These are phyloP conservation scores for Syndactyla subalaris DNA, from an alignment of 2,797 vertebrate species.

Conservation along the genomic window DNA sequence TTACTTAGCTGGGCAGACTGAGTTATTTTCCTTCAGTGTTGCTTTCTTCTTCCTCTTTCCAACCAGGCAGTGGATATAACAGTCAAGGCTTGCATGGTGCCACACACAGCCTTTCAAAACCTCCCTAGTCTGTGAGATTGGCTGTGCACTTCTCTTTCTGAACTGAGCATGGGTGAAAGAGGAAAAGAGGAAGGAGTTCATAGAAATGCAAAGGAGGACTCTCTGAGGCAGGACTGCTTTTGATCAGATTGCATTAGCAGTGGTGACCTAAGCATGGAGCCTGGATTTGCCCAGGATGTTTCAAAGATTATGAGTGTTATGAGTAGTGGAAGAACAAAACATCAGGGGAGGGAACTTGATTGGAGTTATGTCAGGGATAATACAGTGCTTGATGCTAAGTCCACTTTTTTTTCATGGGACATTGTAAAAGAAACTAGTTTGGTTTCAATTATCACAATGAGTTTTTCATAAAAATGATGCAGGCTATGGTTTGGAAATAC, in stretches of 20 bases:
- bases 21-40: background rate
- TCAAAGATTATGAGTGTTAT: fast-evolving
- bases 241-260: background rate
- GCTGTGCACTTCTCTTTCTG: fast-evolving
- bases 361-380: background rate
- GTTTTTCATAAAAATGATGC: background rate
- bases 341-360: background rate
- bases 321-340: background rate
- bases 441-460: background rate
- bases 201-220: background rate
- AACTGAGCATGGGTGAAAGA: background rate
- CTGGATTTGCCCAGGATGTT: background rate
- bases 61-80: background rate
- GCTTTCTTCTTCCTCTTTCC: background rate
- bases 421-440: background rate
- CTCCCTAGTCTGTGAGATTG: background rate
- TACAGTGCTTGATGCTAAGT: background rate
- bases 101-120: background rate
- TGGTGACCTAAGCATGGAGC: background rate
- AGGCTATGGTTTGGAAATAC: background rate
- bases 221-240: background rate
- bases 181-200: background rate
- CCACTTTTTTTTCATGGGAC: background rate
- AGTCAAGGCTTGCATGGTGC: background rate
- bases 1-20: background rate